Base-by-base conservation (phyloP, 2,888 invertebrate species). In the Odontomyia ornata region DNA sequence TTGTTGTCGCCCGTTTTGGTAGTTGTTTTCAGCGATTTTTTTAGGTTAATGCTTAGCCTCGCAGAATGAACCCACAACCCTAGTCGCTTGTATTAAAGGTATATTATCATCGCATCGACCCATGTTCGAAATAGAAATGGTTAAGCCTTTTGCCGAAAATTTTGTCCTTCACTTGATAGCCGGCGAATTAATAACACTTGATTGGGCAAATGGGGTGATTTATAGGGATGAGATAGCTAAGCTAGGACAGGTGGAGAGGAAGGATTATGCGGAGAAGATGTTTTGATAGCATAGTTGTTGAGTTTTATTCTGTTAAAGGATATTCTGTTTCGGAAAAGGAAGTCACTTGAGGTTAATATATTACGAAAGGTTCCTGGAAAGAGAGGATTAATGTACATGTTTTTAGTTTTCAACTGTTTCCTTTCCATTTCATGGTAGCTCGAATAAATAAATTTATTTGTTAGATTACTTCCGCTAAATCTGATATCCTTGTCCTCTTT, bases 1-100 rank as follows among this genome's bases (percentile, higher is more conserved):
- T 64, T n/a, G 64, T 28, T 60, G 57, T 18, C 21, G 57, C 57
- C 23, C 9, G 36, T 36, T 36, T 36, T n/a, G n/a, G 36, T 28
- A n/a, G 30, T 64, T 5, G 15, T 62, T 62, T 27, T 62, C 62
- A 15, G 62, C 21, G 27, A 18, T 13, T 65, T 36, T n/a, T 69
- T 69, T 47, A 69, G 69, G 69, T 47, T 69, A 69, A 69, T 69
- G 69, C 47, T 69, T 25, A 69, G 25, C 69, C 43, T 69, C 46
- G 69, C 46, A 23, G 43, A 67, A 25, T 21, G 69, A 47, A 69
- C 21, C 27, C 18, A 9, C 9, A 36, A 36, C 28, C 30, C 36
- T 9, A 25, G 21, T 25, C 25, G 21, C 36, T 11, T 60, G 60
- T 11, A 13, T 11, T 25, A 21, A 25, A 23, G 60, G 9, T 65